Evolutionary conservation across 1,140 invertebrate genomes (phyloP).

Genomic region (Leptinotarsa undecemlineata): DNA sequence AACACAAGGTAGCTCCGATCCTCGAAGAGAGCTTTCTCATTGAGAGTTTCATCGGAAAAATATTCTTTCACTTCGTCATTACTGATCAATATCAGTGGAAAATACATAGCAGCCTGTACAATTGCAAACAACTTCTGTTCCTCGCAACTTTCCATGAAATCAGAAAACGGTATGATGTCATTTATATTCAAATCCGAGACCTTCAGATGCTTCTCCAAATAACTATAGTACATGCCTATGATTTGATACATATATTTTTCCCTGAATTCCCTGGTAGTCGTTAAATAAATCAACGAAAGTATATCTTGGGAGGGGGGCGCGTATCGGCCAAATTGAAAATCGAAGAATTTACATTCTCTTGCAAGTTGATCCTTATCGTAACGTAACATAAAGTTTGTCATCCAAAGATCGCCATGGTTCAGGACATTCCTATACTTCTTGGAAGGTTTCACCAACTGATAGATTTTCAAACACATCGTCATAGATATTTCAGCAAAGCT

Average conservation of each 20-base stretch:
- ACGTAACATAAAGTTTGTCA: slow-evolving; percentile 57
- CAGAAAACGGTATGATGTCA: slow-evolving; percentile 34
- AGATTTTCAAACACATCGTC: slow-evolving; percentile 25
- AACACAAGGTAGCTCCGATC: slow-evolving; percentile 40
- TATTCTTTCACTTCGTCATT: slow-evolving; percentile 31
- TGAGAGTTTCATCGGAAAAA: slow-evolving; percentile 32
- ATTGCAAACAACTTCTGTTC: slow-evolving; percentile 44
- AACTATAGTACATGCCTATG: slow-evolving; percentile 41
- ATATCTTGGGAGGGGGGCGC: slow-evolving; percentile 57
- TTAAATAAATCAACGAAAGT: slow-evolving; percentile 54
- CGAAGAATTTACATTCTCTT: slow-evolving; percentile 53
- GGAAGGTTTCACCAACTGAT: slow-evolving; percentile 36
- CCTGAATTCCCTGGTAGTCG: slow-evolving; percentile 52
- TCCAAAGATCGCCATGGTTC: slow-evolving; percentile 57
- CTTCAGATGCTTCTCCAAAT: slow-evolving; percentile 37
- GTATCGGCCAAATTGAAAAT: slow-evolving; percentile 57
- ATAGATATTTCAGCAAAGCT: slow-evolving; percentile 23
- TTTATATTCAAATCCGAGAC: slow-evolving; percentile 30
- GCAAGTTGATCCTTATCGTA: slow-evolving; percentile 45
- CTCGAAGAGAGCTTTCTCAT: slow-evolving; percentile 31
- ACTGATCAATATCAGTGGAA: slow-evolving; percentile 40
- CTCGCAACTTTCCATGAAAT: slow-evolving; percentile 43
- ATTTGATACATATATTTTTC: slow-evolving; percentile 37
- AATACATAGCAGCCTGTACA: slow-evolving; percentile 39
- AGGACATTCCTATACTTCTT: slow-evolving; percentile 49